Conservation (phyloP, 2,113 vertebrate species). For the Eclectus roratus region DNA sequence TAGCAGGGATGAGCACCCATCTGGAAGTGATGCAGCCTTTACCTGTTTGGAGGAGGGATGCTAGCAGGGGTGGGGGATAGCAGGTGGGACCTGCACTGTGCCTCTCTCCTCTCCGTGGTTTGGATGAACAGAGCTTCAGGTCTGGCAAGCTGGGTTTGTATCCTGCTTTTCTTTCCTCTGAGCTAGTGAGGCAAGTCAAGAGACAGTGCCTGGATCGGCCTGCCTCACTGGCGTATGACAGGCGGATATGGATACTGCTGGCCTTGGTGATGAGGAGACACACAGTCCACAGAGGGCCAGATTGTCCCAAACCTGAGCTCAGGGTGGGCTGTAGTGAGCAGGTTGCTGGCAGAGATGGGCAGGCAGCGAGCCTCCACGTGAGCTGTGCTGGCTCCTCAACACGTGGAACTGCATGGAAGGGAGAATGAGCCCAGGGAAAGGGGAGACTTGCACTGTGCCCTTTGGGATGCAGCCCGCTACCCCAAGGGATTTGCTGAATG, state of each 20-base stretch:
- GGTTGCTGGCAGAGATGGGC: background rate
- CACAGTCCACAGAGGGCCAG: background rate
- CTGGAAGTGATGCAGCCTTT: too few relatives aligned
- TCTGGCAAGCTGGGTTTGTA: background rate
- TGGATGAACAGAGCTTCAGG: background rate
- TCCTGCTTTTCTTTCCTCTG: background rate
- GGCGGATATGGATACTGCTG: background rate
- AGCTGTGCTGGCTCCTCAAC: background rate
- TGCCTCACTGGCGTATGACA: fast-evolving
- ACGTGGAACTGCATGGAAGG: background rate
- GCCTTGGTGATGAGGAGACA: background rate
- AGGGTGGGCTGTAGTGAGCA: background rate
- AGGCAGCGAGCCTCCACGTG: background rate
- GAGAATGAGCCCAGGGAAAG: background rate
- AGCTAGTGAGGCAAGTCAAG: background rate
- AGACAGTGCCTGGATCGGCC: background rate
- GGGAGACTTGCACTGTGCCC: fast-evolving
- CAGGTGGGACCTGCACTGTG: background rate
- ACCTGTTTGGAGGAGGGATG: background rate
- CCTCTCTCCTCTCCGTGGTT: background rate
- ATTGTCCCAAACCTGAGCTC: background rate
- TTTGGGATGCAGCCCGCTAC: background rate
- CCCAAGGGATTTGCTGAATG: background rate
- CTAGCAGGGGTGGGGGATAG: too few relatives aligned
- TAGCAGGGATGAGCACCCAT: background rate